Percentiles rank a stretch among this genome's conserved stretches.
These are phyloP conservation scores for Nycteola revayana DNA, from an alignment of 2,888 invertebrate genomes.

Conservation along the genomic window DNA sequence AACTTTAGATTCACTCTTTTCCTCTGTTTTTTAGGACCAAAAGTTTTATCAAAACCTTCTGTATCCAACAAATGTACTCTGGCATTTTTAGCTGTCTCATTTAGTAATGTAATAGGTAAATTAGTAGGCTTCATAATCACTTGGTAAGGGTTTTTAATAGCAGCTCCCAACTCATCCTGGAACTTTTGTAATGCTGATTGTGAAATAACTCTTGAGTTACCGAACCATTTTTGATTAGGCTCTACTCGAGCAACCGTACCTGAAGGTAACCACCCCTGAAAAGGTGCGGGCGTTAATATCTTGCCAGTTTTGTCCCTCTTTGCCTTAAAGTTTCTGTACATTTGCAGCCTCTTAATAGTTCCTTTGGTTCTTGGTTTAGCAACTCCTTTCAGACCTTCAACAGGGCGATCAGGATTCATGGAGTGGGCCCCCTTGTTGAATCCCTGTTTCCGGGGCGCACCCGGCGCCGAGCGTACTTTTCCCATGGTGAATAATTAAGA, in stretches of 20 bases:
- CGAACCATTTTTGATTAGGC: slow-evolving; percentile 99
- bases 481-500: slow-evolving; percentile 80
- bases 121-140: slow-evolving; percentile 98
- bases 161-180: slow-evolving; percentile 97
- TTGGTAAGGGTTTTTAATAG: slow-evolving; percentile 97
- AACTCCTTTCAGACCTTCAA: slow-evolving; percentile 90
- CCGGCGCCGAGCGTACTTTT: slow-evolving; percentile 87
- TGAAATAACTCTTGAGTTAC: slow-evolving; percentile 97
- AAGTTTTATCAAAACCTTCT: slow-evolving; percentile 96
- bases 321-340: slow-evolving; percentile 99
- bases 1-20: slow-evolving; percentile 92
- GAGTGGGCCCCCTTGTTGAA: slow-evolving; percentile 94
- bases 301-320: slow-evolving; percentile 94
- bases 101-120: slow-evolving; percentile 95
- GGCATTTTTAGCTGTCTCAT: slow-evolving; percentile 94
- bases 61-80: slow-evolving; percentile 97
- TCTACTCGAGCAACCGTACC: slow-evolving; percentile 97
- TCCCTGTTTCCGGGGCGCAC: slow-evolving; percentile 91
- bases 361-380: slow-evolving; percentile 93
- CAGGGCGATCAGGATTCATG: slow-evolving; percentile 95
- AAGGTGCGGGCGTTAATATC: slow-evolving; percentile 97
- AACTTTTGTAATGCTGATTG: slow-evolving; percentile 94
- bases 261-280: slow-evolving; percentile 93
- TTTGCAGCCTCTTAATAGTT: slow-evolving; percentile 97
- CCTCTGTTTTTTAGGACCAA: slow-evolving; percentile 96